These are phyloP conservation scores for Tachycineta bicolor DNA, from an alignment of 2,113 vertebrate genomes.

Conservation along the genomic window DNA sequence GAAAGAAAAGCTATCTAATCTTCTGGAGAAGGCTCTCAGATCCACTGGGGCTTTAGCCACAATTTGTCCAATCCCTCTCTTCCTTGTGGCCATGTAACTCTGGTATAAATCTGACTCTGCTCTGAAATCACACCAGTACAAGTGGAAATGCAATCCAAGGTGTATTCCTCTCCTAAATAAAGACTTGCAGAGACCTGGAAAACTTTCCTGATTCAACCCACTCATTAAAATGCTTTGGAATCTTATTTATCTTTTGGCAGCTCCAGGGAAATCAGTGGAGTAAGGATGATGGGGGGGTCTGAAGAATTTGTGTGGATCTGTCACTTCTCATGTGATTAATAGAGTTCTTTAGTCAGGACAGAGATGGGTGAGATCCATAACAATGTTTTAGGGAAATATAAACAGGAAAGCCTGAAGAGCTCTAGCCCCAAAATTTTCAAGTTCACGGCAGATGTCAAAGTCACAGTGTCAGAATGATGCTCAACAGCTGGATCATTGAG, in stretches of 20 bases:
- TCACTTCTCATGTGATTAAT: background rate
- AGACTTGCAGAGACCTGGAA: background rate
- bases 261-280: background rate
- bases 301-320: background rate
- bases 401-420: background rate
- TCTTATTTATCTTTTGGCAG: background rate
- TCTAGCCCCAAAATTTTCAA: background rate
- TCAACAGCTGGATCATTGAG: background rate
- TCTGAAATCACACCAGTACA: background rate
- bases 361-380: background rate
- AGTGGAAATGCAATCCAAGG: background rate
- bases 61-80: conserved; percentile 16
- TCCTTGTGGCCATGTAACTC: background rate
- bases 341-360: background rate
- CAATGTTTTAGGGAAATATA: background rate
- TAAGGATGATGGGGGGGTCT: background rate
- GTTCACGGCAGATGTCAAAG: background rate
- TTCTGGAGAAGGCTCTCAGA: conserved; percentile 79
- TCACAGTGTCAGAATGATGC: background rate
- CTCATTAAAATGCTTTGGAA: background rate
- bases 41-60: conserved; percentile 73
- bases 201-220: background rate
- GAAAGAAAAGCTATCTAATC: conserved; percentile 88
- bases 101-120: background rate
- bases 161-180: background rate